Evolutionary conservation across 2,888 invertebrate genomes (phyloP), one percentile per base, ranked within the genome.

Genomic region (Drosophila rellima): DNA sequence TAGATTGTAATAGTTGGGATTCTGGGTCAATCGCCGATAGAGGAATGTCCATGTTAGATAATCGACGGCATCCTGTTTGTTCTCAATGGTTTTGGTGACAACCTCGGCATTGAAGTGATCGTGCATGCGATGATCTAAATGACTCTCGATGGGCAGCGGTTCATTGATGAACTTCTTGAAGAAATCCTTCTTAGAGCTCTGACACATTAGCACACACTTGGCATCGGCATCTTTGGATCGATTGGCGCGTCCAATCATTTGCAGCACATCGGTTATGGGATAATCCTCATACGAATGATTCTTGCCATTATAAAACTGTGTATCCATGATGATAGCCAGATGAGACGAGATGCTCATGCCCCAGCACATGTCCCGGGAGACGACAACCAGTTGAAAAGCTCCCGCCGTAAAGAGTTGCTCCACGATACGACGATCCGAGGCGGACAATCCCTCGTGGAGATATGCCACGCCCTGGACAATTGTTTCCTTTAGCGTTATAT

Each of bases 91-190:
- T 93, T 99, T 99, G 0, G 99, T 99, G 0, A 99, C 99, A 61
- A 99, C 98, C 93, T 99, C 99, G 0, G 99, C 99, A 93, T 99
- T 99, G 92, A 99, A 98, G 93, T 99, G 99, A 93, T 99, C 99
- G 92, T 99, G 99, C 2, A 99, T 94, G 72, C 98, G 95, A 90
- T 99, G 99, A 94, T 99, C 99, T 82, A 99, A 93, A 93, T 99
- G 99, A 76, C 98, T 99, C 94, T 99, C 99, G 0, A 99, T 96
- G 0, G 99, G 99, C 62, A 99, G 92, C 0, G 99, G 98, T 92
- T 99, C 99, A 91, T 98, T 98, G 52, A 99, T 94, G 92, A 99
- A 97, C 92, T 99, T 99, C 91, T 98, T 98, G 93, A 98, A 99
- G 94, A 98, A 99, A 83, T 99, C 98, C 93, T 99, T 99, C 93